A percentile compares a stretch with the other conserved stretches of the same genome.
phyloP scores from a whole-genome alignment of 1,140 invertebrate species.

The Ephestia elutella region DNA sequence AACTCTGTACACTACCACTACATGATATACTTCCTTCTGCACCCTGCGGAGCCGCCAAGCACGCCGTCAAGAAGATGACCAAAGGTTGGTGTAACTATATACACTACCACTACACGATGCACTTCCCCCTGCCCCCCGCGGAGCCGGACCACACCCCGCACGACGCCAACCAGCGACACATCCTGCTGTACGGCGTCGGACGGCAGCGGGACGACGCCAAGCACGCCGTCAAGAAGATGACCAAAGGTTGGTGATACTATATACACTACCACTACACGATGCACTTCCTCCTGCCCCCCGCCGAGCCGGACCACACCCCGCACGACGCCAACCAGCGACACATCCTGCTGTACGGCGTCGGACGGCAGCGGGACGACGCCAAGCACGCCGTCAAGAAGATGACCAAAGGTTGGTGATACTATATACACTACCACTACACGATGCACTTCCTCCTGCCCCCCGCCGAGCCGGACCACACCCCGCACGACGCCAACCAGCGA shows the following conservation, averaged over 20 bases:
- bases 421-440: not conserved
- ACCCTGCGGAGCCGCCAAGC: conserved; percentile 81
- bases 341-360: conserved; percentile 96
- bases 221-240: conserved; percentile 66
- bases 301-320: no score
- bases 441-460: conserved; percentile 82
- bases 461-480: no score
- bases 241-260: not conserved
- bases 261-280: not conserved
- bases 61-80: conserved; percentile 9
- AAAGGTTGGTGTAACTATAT: conserved; percentile 72
- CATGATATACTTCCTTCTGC: conserved; percentile 76
- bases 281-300: conserved; percentile 84
- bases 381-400: not conserved
- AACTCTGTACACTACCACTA: not conserved
- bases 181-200: conserved; percentile 95
- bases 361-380: conserved; percentile 78
- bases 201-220: conserved; percentile 93
- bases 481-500: no score
- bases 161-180: no score
- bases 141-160: no score
- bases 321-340: no score
- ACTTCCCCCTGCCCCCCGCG: no score
- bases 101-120: conserved; percentile 92
- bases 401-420: not conserved